Evolutionary conservation across 2,888 invertebrate genomes (phyloP), one percentile per base, ranked within the genome.

Genomic region (Trachelus tabidus): DNA sequence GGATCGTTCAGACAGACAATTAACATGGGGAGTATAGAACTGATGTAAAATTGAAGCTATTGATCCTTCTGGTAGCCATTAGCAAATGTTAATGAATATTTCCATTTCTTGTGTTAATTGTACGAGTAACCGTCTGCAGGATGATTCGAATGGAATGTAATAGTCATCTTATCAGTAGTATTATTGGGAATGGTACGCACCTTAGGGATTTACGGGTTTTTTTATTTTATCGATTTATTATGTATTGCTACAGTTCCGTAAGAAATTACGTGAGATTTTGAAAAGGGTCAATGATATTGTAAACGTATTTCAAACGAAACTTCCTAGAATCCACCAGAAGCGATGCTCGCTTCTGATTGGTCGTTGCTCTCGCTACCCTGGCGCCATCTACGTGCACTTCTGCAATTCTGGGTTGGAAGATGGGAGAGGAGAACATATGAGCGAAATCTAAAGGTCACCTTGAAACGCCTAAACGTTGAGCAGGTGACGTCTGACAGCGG

Each of bases 371-470:
- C 12, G n/a, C 77, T 1, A 15, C 3, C 1, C 75, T 76, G 71
- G 78, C 78, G 75, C 75, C 73, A 69, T 78, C 78, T 78, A 40
- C 56, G 9, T 9, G 23, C 56, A 56, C 9, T 23, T 9, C 6
- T 56, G 56, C 56, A 56, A 15, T 23, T 23, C 23, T 56, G 56
- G 12, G 74, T 15, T 23, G n/a, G 35, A 35, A 77, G 30, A 75
- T 40, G 15, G 12, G 56, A 75, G 34, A 9, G 34, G 9, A 34
- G 34, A 34, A 34, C 34, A 34, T 34, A 34, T 34, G 34, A 34
- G 76, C 68, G 31, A n/a, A 34, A 40, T 56, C 12, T 78, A 85
- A 89, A 90, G 90, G 90, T 90, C 90, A 90, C 90, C 90, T 90
- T 90, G 88, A 88, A 87, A 86, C 84, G 82, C 81, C 81, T 79